Conservation (phyloP, 2,797 vertebrate genomes). For the Melanogrammus aeglefinus region DNA sequence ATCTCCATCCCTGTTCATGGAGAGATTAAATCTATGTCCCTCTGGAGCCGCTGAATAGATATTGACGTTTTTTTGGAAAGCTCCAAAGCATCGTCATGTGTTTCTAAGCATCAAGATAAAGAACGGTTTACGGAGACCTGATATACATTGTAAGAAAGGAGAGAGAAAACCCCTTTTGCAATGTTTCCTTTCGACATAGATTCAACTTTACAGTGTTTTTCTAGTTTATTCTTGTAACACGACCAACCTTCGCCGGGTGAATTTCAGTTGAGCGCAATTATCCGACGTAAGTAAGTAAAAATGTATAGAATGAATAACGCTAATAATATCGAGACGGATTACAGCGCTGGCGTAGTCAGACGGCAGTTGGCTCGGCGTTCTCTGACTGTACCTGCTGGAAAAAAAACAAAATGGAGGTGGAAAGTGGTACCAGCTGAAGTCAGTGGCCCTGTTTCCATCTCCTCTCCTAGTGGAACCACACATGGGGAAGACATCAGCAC, state of each 20-base stretch:
- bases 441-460: slow-evolving; percentile 29
- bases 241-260: neutral
- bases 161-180: neutral
- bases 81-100: neutral
- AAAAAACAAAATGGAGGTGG: slow-evolving; percentile 5
- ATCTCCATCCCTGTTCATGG: slow-evolving; percentile 10
- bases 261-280: neutral
- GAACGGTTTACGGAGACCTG: neutral
- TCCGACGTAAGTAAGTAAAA: neutral
- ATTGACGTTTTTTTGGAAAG: slow-evolving; percentile 21
- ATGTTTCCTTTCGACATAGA: neutral
- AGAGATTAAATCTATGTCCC: slow-evolving; percentile 35
- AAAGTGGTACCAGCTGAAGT: slow-evolving; percentile 62
- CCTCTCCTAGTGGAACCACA: slow-evolving; percentile 32
- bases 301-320: no score
- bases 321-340: no score
- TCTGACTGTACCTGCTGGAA: neutral
- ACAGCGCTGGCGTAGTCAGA: no score
- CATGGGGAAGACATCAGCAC: slow-evolving; percentile 41
- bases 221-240: neutral
- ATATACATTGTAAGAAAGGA: neutral
- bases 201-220: neutral
- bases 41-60: slow-evolving; percentile 27
- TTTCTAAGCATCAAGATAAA: neutral
- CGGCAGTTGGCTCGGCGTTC: no score